A percentile compares a stretch with the other conserved stretches of the same genome.
Evolutionary conservation across 2,888 invertebrate species (phyloP).

Genomic region (Petrophora chlorosata): DNA sequence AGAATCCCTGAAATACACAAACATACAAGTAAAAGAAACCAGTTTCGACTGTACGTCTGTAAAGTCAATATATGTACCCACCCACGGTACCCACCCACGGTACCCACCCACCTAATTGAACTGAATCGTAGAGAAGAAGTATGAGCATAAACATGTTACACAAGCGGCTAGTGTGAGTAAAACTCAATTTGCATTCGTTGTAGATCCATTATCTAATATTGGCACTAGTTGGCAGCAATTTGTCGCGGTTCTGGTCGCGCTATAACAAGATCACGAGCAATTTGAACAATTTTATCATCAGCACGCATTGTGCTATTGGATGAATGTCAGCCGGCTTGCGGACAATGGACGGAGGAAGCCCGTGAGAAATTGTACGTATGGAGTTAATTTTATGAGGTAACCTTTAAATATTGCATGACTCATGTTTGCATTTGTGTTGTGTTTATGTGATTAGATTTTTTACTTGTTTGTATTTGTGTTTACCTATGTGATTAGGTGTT

Average conservation of each 20-base stretch:
- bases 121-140: constrained; percentile 28
- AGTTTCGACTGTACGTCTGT: too few species aligned
- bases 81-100: too few species aligned
- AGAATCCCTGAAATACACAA: constrained; percentile 82
- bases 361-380: constrained; percentile 50
- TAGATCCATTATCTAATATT: constrained; percentile 78
- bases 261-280: constrained; percentile 71
- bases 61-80: too few species aligned
- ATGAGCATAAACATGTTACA: constrained; percentile 43
- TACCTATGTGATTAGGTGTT: too few species aligned
- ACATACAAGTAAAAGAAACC: background rate
- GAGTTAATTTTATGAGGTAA: constrained; percentile 41
- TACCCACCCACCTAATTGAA: too few species aligned
- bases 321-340: constrained; percentile 50
- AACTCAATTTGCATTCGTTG: constrained; percentile 77
- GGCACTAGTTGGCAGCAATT: constrained; percentile 66
- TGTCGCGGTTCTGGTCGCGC: constrained; percentile 54
- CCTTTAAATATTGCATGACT: too few species aligned
- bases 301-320: constrained; percentile 55
- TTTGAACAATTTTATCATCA: constrained; percentile 78
- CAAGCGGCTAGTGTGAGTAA: constrained; percentile 45
- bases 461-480: too few species aligned
- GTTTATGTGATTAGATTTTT: too few species aligned
- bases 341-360: constrained; percentile 53
- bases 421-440: too few species aligned